phyloP scores from a whole-genome alignment of 1,140 invertebrate genomes.

The Trichonephila clavata region DNA sequence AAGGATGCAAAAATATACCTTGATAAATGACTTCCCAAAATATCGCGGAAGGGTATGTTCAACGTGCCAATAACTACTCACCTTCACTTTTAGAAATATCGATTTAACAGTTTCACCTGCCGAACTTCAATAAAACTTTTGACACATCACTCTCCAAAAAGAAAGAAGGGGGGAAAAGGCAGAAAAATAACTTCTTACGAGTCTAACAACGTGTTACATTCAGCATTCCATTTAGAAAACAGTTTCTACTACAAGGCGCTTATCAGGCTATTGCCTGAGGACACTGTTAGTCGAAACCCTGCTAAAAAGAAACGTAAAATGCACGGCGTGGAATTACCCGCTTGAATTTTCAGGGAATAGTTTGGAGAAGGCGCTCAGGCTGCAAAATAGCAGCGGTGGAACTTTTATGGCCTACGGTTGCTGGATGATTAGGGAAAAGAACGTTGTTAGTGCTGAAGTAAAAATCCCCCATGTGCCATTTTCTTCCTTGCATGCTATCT shows the following conservation, averaged over 20 bases:
- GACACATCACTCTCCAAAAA: background rate
- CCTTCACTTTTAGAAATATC: background rate
- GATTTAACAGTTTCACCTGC: conserved; percentile 40
- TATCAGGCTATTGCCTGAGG: background rate
- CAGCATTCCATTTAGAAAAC: conserved; percentile 34
- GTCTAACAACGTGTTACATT: conserved; percentile 20
- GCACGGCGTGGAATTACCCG: conserved; percentile 19
- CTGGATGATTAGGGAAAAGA: conserved; percentile 17
- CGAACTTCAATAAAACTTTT: conserved; percentile 38
- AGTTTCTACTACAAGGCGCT: background rate
- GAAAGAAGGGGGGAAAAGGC: background rate
- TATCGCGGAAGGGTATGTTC: conserved; percentile 26
- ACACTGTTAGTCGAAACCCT: conserved; percentile 20
- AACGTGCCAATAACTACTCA: background rate
- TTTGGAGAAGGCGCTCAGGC: background rate
- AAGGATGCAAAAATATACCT: conserved; percentile 2
- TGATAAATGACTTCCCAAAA: conserved; percentile 31
- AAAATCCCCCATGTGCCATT: background rate
- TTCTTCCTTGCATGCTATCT: background rate
- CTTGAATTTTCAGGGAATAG: background rate
- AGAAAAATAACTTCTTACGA: background rate
- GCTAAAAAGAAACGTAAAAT: conserved; percentile 35
- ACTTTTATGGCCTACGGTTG: conserved; percentile 3
- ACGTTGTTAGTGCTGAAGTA: conserved; percentile 26
- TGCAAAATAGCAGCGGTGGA: background rate